Evolutionary conservation across 2,888 invertebrate genomes (phyloP), one percentile per base, ranked within the genome.

Genomic region (Antheraea yamamai): DNA sequence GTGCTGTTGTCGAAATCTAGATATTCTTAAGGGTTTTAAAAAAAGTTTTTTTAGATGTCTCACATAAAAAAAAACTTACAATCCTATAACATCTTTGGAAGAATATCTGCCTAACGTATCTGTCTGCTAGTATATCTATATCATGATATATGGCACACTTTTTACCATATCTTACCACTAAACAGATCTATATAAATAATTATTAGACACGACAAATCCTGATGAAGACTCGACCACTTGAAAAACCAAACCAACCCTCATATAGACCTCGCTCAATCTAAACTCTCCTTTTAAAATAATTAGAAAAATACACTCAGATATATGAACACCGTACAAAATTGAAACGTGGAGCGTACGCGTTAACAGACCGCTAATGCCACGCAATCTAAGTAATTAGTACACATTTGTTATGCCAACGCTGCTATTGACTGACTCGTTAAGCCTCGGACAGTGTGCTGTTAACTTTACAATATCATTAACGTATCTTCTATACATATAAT

Each of bases 371-470:
- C 70, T 70, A 70, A 70, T 70, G 70, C 70, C 70, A 39, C 39
- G 70, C 70, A 70, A 70, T 70, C 35, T 70, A 39, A 39, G 7
- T 70, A 39, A 70, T 70, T 70, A 70, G 70, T 70, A 70, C 39
- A 39, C 70, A 70, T 70, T 70, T 70, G 70, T 70, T 70, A 70
- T 35, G 39, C 39, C 70, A 70, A 70, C 70, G 70, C n/a, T 90
- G 89, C 88, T 89, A 90, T 84, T 90, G 87, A 81, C 88, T 84
- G 73, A 83, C 16, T 70, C 20, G 70, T 52, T 72, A 72, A 72
- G 26, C 47, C 51, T 23, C 64, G 30, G 35, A 70, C 8, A 39
- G 70, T 39, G 39, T 39, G n/a, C 39, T 70, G 70, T 70, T 39
- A 70, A 70, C 70, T 70, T 70, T 70, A 70, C 70, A 35, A 39